These are phyloP conservation scores for Clarias macrocephalus DNA, from an alignment of 2,113 vertebrate species.

Conservation along the genomic window DNA sequence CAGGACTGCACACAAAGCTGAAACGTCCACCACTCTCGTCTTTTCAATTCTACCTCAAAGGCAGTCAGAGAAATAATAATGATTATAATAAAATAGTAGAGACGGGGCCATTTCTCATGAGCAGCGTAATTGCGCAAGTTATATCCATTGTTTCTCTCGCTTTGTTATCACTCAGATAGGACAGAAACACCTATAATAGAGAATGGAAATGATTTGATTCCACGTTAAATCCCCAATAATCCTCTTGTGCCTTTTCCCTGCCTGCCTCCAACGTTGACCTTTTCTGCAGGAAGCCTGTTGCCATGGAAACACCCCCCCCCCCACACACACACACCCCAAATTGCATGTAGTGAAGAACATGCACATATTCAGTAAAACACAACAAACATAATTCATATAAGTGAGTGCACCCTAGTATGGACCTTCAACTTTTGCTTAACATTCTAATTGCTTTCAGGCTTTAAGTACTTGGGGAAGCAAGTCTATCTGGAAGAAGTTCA, in stretches of 20 bases:
- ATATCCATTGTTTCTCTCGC: constrained; percentile 64
- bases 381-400: constrained; percentile 28
- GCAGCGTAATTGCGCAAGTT: constrained; percentile 75
- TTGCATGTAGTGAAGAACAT: constrained; percentile 60
- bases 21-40: constrained; percentile 72
- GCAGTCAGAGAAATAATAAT: constrained; percentile 71
- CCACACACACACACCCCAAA: constrained; percentile 4
- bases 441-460: constrained; percentile 4
- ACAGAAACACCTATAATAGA: constrained; percentile 64
- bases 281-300: constrained; percentile 75
- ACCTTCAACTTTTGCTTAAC: constrained; percentile 11
- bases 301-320: constrained; percentile 71
- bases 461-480: not conserved
- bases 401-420: not conserved
- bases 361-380: constrained; percentile 50
- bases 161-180: constrained; percentile 67
- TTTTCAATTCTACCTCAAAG: constrained; percentile 80
- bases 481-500: constrained; percentile 15
- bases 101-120: constrained; percentile 61
- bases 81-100: constrained; percentile 64
- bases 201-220: constrained; percentile 67
- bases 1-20: constrained; percentile 78
- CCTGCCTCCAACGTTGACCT: constrained; percentile 76
- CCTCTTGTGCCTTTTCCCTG: constrained; percentile 67
- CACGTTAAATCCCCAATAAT: constrained; percentile 68